phyloP scores from a whole-genome alignment of 1,140 invertebrate species.

The Brachionus sp. region DNA sequence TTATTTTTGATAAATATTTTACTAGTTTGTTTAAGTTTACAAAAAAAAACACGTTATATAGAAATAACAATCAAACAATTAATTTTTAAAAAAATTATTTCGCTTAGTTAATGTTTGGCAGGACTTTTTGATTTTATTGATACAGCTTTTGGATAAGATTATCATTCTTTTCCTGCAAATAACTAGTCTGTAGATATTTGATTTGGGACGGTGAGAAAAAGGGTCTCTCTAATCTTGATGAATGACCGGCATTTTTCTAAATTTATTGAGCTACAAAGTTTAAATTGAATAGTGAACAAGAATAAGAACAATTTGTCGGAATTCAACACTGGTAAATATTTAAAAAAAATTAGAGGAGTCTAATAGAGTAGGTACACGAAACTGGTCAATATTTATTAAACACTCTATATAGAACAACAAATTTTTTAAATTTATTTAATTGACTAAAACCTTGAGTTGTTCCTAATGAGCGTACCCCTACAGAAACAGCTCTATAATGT shows the following conservation, averaged over 20 bases:
- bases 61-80: too few species aligned
- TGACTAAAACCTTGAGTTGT: not conserved
- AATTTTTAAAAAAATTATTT: too few species aligned
- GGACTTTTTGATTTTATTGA: not conserved
- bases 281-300: not conserved
- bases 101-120: conserved; percentile 22
- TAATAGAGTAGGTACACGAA: not conserved
- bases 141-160: conserved; percentile 24
- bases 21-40: too few species aligned
- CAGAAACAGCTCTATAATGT: not conserved
- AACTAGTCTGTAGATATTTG: conserved; percentile 14
- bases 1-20: not conserved
- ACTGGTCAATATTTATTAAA: conserved; percentile 22
- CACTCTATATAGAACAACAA: not conserved
- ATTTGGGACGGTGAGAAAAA: conserved; percentile 10
- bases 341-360: not conserved
- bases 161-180: conserved; percentile 32
- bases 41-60: too few species aligned
- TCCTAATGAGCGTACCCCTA: not conserved
- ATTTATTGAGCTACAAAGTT: conserved; percentile 11
- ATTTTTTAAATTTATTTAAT: not conserved
- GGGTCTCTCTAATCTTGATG: conserved; percentile 35
- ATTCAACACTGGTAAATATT: conserved; percentile 1
- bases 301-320: not conserved
- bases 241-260: conserved; percentile 28